phyloP scores from a whole-genome alignment of 2,888 invertebrate species.

The Drosophila paucipuncta region DNA sequence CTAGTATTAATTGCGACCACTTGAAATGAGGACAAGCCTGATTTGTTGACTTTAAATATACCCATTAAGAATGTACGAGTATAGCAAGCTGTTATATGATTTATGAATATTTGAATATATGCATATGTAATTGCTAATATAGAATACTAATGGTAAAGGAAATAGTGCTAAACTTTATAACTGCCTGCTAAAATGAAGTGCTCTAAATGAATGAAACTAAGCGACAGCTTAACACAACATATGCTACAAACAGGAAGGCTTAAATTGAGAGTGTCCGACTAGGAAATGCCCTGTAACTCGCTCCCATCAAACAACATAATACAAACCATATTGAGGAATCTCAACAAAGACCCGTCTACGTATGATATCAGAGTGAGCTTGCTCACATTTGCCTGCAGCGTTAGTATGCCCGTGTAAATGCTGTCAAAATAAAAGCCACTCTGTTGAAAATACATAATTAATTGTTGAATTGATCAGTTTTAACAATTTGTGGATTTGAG shows the following conservation, averaged over 20 bases:
- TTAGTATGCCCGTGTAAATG: neutral
- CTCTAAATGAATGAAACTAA: neutral
- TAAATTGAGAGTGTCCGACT: neutral
- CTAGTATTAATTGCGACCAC: neutral
- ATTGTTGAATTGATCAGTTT: slow-evolving; percentile 17
- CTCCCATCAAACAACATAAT: neutral
- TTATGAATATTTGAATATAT: neutral
- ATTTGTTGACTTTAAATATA: neutral
- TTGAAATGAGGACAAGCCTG: neutral
- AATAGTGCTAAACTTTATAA: neutral
- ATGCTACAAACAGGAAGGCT: neutral
- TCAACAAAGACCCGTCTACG: neutral
- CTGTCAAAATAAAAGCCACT: neutral
- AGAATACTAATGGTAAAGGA: neutral
- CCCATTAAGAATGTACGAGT: no score
- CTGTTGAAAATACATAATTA: slow-evolving; percentile 1
- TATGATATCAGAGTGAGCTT: neutral
- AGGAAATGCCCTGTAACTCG: neutral
- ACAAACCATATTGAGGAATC: neutral
- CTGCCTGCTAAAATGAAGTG: neutral
- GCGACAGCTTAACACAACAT: neutral
- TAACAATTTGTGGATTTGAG: slow-evolving; percentile 22
- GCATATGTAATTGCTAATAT: neutral
- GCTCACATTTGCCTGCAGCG: neutral
- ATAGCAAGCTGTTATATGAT: neutral